Evolutionary conservation across 2,797 vertebrate genomes (phyloP).

Genomic region (Aldrovandia affinis): DNA sequence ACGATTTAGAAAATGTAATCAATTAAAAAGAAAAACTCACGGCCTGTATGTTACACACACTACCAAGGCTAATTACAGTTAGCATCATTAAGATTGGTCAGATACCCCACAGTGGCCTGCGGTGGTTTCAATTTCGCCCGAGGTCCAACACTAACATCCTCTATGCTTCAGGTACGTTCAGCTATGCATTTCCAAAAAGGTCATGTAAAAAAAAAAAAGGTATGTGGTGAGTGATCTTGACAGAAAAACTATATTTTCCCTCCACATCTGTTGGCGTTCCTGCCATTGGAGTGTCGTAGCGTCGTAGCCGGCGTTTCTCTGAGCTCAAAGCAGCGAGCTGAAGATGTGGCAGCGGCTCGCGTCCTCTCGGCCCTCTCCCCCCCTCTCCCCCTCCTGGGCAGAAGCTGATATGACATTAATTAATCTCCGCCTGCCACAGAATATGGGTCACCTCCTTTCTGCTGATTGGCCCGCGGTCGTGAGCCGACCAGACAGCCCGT

Average conservation of each 20-base stretch:
- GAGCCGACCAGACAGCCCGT: neutral
- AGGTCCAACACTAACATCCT: too few relatives aligned
- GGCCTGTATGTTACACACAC: too few relatives aligned
- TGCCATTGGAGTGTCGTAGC: too few relatives aligned
- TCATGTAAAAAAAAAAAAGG: neutral
- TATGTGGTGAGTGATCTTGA: neutral
- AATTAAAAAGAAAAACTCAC: too few relatives aligned
- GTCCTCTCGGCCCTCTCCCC: neutral
- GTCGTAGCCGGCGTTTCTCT: neutral
- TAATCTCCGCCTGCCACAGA: slow-evolving; percentile 36
- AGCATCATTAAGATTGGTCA: too few relatives aligned
- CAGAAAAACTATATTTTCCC: neutral
- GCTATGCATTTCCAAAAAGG: neutral
- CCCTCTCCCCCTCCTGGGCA: slow-evolving; percentile 1
- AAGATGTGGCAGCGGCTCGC: neutral
- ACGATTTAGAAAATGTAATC: too few relatives aligned
- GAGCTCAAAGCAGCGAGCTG: neutral
- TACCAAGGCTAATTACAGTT: too few relatives aligned
- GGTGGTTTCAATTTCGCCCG: too few relatives aligned
- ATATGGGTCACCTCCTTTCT: slow-evolving; percentile 33
- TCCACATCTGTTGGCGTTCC: neutral
- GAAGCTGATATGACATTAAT: slow-evolving; percentile 27
- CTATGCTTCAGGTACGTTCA: neutral
- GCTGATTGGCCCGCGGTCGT: neutral
- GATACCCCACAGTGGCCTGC: too few relatives aligned